Percentiles rank a stretch among this genome's conserved stretches.
These are phyloP conservation scores for Hirtodrosophila histrioides DNA, from an alignment of 2,888 invertebrate genomes.

Conservation along the genomic window DNA sequence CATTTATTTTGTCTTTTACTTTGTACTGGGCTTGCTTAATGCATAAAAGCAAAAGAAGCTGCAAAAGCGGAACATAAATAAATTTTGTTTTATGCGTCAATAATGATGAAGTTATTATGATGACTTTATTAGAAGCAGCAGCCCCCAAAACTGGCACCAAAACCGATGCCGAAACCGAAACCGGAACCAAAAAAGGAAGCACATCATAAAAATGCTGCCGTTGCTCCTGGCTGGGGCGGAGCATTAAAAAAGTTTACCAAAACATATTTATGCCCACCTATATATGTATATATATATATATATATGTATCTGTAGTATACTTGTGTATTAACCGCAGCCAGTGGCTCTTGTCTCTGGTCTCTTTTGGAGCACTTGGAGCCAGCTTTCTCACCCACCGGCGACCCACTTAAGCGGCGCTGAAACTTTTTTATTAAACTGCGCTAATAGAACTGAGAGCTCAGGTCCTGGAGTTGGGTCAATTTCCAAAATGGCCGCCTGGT, in stretches of 20 bases:
- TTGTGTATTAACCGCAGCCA: slow-evolving; percentile 61
- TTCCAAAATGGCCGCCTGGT: slow-evolving; percentile 80
- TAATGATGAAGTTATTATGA: slow-evolving; percentile 81
- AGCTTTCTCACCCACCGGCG: slow-evolving; percentile 14
- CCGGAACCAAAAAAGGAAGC: slow-evolving; percentile 50
- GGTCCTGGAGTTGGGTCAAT: slow-evolving; percentile 64
- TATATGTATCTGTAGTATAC: slow-evolving; percentile 15
- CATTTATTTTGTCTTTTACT: slow-evolving; percentile 74
- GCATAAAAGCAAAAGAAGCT: slow-evolving; percentile 44
- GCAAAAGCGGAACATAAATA: slow-evolving; percentile 60
- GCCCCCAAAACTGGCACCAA: slow-evolving; percentile 16
- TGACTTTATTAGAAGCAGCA: slow-evolving; percentile 71
- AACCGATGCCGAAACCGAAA: slow-evolving; percentile 20
- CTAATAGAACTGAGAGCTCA: slow-evolving; percentile 65
- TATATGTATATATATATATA: slow-evolving; percentile 21
- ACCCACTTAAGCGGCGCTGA: slow-evolving; percentile 69
- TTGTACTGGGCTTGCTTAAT: slow-evolving; percentile 51
- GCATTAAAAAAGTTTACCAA: slow-evolving; percentile 74
- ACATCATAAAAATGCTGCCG: slow-evolving; percentile 59
- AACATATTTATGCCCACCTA: slow-evolving; percentile 53
- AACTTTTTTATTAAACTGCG: slow-evolving; percentile 79
- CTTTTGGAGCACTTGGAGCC: no score
- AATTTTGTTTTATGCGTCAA: slow-evolving; percentile 80
- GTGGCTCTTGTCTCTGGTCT: slow-evolving; percentile 2
- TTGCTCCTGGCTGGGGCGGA: slow-evolving; percentile 29